Evolutionary conservation across 64 coral and sea anemone genomes (phyloP), one percentile per base, ranked within the genome.

Genomic region (Montipora efflorescens): DNA sequence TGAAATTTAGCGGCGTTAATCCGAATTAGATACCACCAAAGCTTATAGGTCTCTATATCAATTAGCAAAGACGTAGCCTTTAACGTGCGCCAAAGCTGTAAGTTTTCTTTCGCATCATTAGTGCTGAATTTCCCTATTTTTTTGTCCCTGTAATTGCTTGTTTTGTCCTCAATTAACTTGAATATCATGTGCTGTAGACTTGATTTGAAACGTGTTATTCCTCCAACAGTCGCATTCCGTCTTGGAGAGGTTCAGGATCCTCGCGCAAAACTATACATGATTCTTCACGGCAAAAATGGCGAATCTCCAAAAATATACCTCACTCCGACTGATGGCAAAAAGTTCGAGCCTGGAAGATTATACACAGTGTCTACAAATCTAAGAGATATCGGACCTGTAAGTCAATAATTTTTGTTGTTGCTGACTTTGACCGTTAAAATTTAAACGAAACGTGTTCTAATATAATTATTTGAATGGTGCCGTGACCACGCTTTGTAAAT

Each of bases 231-330:
- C n/a, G 66, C 77, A 4, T 93, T 93, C 47, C 85, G 75, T 71
- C 89, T 98, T 25, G 96, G 96, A 8, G 96, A 98, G 9, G 96
- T 98, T 11, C 62, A 78, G n/a, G 91, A 98, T 74, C 96, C 96
- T 1, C 53, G 88, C 36, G 84, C 83, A 8, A 95, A 98, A 25
- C 75, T 98, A 19, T 98, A 94, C 71, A 95, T 98, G 87, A 92
- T 94, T 50, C 72, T 98, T 50, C 83, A 95, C 83, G 96, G 96
- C 8, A 85, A 76, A 10, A 98, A 98, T 90, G 93, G 96, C 77
- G 92, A 88, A 22, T 93, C 92, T 15, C 83, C 76, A 53, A 93
- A 88, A 88, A 85, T 93, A 13, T 87, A 93, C 21, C 84, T 93
- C 9, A 46, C 92, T 15, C 76, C 92, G 4, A 70, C 82, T 18